phyloP scores from a whole-genome alignment of 1,140 invertebrate species.

The Drosophila pandora region DNA sequence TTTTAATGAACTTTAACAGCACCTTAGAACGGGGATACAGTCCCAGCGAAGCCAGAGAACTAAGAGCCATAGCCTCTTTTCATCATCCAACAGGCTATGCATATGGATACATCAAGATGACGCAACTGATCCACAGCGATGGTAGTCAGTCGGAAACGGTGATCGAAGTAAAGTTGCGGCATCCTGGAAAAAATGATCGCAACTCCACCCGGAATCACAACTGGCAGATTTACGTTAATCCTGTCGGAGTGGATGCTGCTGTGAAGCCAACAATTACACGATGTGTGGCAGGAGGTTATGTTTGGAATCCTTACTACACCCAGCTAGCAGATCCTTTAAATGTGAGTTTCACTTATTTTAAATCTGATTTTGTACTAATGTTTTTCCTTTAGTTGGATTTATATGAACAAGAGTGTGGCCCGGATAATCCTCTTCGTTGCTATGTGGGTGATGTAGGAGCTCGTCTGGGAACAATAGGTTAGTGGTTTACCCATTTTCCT shows the following conservation, averaged over 20 bases:
- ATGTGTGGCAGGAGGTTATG: conserved; percentile 95
- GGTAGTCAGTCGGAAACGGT: conserved; percentile 94
- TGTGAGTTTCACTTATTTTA: conserved; percentile 85
- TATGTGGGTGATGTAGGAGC: conserved; percentile 96
- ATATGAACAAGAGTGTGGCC: conserved; percentile 93
- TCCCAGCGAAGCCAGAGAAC: conserved; percentile 92
- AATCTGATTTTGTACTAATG: rapidly evolving
- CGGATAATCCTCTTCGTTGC: conserved; percentile 94
- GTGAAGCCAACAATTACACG: conserved; percentile 91
- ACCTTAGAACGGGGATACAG: conserved; percentile 93
- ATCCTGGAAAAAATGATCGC: conserved; percentile 92
- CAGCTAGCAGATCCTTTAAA: conserved; percentile 94
- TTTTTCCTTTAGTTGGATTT: conserved; percentile 87
- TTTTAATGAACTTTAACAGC: conserved; percentile 77
- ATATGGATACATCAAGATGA: conserved; percentile 94
- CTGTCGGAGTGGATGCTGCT: conserved; percentile 95
- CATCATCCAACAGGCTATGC: conserved; percentile 94
- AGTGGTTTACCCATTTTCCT: neutral
- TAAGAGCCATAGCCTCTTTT: conserved; percentile 95
- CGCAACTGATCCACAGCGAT: conserved; percentile 94
- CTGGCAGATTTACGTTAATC: conserved; percentile 97
- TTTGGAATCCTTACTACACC: conserved; percentile 97
- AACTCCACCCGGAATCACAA: conserved; percentile 94
- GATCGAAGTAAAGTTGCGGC: conserved; percentile 93
- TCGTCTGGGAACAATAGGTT: conserved; percentile 91